Conservation (phyloP, 1,140 invertebrate species). For the Anastatus disparis region DNA sequence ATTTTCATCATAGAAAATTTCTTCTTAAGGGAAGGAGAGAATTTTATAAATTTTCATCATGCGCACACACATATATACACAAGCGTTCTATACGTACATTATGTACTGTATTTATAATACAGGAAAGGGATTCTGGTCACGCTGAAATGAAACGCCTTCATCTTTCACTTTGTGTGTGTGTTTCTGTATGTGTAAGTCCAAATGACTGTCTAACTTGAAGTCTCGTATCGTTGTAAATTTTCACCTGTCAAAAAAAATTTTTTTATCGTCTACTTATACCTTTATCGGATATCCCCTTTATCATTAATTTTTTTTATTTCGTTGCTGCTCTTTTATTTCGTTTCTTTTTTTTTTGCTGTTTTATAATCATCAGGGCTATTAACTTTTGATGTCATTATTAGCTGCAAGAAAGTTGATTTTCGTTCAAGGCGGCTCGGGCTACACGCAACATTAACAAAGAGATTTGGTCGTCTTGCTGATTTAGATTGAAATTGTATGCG, state of each 20-base stretch:
- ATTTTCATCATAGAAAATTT: constrained; percentile 8
- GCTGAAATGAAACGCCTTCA: constrained; percentile 4
- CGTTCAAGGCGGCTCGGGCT: neutral
- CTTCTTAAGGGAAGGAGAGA: neutral
- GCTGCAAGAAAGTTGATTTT: neutral
- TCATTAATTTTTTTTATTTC: no score
- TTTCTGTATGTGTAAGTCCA: neutral
- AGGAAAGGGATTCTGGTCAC: constrained; percentile 37
- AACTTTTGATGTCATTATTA: constrained; percentile 38
- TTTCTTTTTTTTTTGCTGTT: neutral
- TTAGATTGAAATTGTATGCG: constrained; percentile 6
- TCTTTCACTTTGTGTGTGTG: constrained; percentile 23
- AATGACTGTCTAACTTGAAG: neutral
- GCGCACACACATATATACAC: no score
- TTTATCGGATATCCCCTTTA: no score
- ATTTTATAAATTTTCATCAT: no score
- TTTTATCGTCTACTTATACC: no score
- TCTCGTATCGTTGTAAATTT: constrained; percentile 11
- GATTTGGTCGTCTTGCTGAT: neutral
- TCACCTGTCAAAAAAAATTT: neutral
- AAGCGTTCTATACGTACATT: no score
- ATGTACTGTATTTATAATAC: constrained; percentile 28
- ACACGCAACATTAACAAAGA: neutral
- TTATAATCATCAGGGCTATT: constrained; percentile 1
- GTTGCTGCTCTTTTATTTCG: no score